These are phyloP conservation scores for Campaea margaritaria DNA, from an alignment of 2,888 invertebrate genomes.

Conservation along the genomic window DNA sequence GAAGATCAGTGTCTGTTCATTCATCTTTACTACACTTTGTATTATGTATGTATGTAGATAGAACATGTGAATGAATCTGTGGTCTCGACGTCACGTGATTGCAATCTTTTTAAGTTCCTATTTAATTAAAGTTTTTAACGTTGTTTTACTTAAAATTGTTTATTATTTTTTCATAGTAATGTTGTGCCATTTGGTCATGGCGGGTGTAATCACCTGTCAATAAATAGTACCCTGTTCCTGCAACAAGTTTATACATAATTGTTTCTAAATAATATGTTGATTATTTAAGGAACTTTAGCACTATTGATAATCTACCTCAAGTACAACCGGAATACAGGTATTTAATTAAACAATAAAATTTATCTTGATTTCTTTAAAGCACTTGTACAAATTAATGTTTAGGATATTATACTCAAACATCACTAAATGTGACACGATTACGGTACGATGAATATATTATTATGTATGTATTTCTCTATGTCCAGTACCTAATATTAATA, in stretches of 20 bases:
- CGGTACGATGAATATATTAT: slow-evolving; percentile 67
- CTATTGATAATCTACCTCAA: slow-evolving; percentile 72
- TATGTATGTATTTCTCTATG: slow-evolving; percentile 82
- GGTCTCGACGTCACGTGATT: slow-evolving; percentile 41
- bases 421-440: slow-evolving; percentile 73
- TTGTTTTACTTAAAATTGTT: slow-evolving; percentile 65
- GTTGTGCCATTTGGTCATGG: slow-evolving; percentile 55
- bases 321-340: slow-evolving; percentile 63
- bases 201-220: slow-evolving; percentile 3
- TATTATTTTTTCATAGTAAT: slow-evolving; percentile 57
- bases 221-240: neutral
- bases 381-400: slow-evolving; percentile 78
- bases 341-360: slow-evolving; percentile 45
- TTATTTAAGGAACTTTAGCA: slow-evolving; percentile 39
- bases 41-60: neutral
- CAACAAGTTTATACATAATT: neutral
- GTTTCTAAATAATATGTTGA: neutral
- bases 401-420: slow-evolving; percentile 54
- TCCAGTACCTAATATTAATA: slow-evolving; percentile 82
- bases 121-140: slow-evolving; percentile 64
- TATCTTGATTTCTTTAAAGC: slow-evolving; percentile 53
- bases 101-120: slow-evolving; percentile 83
- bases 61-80: slow-evolving; percentile 1
- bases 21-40: neutral
- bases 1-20: slow-evolving; percentile 5